Conservation (phyloP, 2,888 invertebrate genomes). For the Omphaloscelis lunosa region DNA sequence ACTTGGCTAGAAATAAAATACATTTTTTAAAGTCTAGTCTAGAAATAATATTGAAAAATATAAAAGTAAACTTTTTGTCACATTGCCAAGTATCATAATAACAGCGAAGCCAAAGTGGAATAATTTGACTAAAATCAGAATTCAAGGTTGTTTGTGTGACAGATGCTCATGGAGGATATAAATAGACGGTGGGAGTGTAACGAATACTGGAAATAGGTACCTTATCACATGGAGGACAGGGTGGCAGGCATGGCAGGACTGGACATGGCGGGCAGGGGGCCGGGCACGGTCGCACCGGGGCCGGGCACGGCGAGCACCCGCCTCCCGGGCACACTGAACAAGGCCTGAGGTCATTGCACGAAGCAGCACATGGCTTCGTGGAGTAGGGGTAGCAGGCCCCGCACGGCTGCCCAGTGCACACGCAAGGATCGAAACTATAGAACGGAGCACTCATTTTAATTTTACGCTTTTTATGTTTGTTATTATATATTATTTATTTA, state of each 20-base stretch:
- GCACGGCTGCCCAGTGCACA: slow-evolving; percentile 82
- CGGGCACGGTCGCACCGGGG: slow-evolving; percentile 86
- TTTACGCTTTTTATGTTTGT: slow-evolving; percentile 70
- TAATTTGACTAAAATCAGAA: slow-evolving; percentile 46
- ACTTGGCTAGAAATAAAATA: slow-evolving; percentile 72
- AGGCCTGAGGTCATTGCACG: slow-evolving; percentile 79
- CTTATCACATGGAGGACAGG: slow-evolving; percentile 87
- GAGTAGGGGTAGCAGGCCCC: slow-evolving; percentile 86
- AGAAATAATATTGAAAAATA: slow-evolving; percentile 49
- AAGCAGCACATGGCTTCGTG: slow-evolving; percentile 83
- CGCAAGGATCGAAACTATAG: slow-evolving; percentile 87
- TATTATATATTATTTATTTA: no score
- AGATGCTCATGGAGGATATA: slow-evolving; percentile 19
- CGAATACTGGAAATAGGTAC: slow-evolving; percentile 63
- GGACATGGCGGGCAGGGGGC: slow-evolving; percentile 80
- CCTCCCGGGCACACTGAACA: slow-evolving; percentile 87
- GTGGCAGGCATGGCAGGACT: slow-evolving; percentile 80
- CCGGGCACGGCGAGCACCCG: slow-evolving; percentile 86
- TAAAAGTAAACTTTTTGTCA: slow-evolving; percentile 59
- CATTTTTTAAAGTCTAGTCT: slow-evolving; percentile 44
- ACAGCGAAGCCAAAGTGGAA: slow-evolving; percentile 45
- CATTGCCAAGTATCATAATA: slow-evolving; percentile 60
- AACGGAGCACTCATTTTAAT: slow-evolving; percentile 86
- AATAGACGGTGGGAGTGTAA: slow-evolving; percentile 24
- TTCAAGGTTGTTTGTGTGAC: slow-evolving; percentile 49